Conservation (phyloP, 1,140 invertebrate genomes). For the Lepidurus couesii region DNA sequence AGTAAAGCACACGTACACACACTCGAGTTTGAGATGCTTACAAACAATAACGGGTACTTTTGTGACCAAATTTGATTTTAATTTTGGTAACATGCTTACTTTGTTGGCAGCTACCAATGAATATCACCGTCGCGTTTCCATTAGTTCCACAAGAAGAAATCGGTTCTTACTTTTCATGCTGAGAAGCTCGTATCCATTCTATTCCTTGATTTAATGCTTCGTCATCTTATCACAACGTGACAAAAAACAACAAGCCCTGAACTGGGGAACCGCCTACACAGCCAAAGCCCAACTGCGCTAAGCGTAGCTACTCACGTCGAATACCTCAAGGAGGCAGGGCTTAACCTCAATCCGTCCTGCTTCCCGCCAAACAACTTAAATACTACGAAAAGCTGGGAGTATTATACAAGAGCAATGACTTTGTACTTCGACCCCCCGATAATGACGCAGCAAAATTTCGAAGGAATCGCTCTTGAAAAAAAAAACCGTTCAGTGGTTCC, state of each 20-base stretch:
- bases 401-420: background rate
- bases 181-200: background rate
- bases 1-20: too few species aligned
- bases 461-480: background rate
- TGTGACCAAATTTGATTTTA: background rate
- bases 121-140: background rate
- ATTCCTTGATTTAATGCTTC: background rate
- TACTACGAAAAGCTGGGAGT: background rate
- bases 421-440: background rate
- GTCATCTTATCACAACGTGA: background rate
- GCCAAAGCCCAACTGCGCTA: background rate
- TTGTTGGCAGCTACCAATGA: background rate
- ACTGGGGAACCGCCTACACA: background rate
- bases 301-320: background rate
- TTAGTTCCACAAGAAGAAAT: background rate
- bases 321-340: background rate
- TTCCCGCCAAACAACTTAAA: background rate
- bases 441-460: constrained; percentile 2
- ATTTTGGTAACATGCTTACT: background rate
- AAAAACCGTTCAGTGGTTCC: background rate
- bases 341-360: background rate
- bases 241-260: background rate
- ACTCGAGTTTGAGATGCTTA: background rate
- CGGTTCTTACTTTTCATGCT: background rate
- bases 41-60: background rate